Evolutionary conservation across 2,113 vertebrate species (phyloP).

Genomic region (Microtus pennsylvanicus): DNA sequence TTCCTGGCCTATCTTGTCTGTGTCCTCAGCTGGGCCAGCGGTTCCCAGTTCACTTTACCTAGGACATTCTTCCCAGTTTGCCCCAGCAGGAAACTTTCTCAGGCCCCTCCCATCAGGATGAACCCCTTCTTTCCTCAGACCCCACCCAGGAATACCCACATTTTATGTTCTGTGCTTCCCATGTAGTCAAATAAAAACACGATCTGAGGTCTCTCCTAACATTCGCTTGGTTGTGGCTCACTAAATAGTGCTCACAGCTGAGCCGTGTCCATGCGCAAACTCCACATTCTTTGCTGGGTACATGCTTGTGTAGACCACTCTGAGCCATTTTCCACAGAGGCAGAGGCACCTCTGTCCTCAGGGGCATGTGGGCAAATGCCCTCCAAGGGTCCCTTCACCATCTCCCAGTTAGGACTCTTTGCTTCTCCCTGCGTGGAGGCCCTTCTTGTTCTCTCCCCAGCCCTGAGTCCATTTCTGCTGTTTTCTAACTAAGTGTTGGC

Average conservation of each 20-base stretch:
- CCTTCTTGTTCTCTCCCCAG: neutral
- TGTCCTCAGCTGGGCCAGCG: neutral
- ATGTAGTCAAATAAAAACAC: neutral
- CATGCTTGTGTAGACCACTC: too few species aligned
- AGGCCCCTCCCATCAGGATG: neutral
- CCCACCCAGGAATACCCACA: too few species aligned
- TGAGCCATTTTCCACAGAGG: neutral
- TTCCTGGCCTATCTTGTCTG: rapidly evolving
- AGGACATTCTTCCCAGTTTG: neutral
- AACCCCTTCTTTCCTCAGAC: neutral
- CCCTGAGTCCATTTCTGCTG: neutral
- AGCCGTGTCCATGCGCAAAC: neutral
- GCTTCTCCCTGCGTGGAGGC: neutral
- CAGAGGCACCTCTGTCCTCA: neutral
- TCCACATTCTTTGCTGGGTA: too few species aligned
- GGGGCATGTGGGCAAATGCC: neutral
- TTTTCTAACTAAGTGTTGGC: too few species aligned
- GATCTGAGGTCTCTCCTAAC: neutral
- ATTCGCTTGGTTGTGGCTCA: neutral
- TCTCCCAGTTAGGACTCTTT: neutral
- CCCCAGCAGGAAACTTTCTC: neutral
- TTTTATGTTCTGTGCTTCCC: neutral
- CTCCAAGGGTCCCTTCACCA: neutral
- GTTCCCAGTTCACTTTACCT: neutral
- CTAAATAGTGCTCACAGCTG: neutral